Evolutionary conservation across 2,888 invertebrate genomes (phyloP), one percentile per base, ranked within the genome.

Genomic region (Nephrotoma flavescens): DNA sequence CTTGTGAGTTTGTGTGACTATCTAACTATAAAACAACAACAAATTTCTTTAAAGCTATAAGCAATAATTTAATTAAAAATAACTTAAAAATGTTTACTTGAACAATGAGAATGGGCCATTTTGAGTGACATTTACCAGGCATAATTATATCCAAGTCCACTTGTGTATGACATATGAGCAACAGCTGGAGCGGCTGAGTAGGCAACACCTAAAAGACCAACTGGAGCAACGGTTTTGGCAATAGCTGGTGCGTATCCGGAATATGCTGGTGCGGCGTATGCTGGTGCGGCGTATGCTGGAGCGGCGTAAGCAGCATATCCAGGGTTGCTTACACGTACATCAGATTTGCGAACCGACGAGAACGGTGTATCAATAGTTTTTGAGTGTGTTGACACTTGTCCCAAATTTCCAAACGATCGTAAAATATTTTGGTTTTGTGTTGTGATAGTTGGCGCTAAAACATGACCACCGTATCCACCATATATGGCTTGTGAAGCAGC

Each of bases 311-410:
- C 83, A 2, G 42, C 42, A 42, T 42, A 12, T 19, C 94, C 94
- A 12, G 94, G 94, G 91, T 94, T 95, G 91, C 94, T 94, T 31
- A 95, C 94, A n/a, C 95, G 93, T 45, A 95, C 93, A 89, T 95
- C 95, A 41, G 94, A 92, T 89, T 95, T 95, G 89, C 94, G 94
- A 83, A 94, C 94, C 90, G 94, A 95, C 86, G 95, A 95, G 92
- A 93, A 95, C 7, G 95, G 95, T 2, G 95, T 95, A 90, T 95
- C 94, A 89, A 95, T 93, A 88, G 94, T 93, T 90, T 95, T 95
- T 19, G 94, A 93, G 91, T 94, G 94, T 86, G 95, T 94, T n/a
- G 95, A 95, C 87, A 94, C 92, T 92, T 94, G 94, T 88, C 95
- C 95, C 88, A 95, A 92, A 90, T 95, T 95, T 88, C 94, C 95